phyloP scores from a whole-genome alignment of 1,140 invertebrate genomes.

The Drosophila mauritiana region DNA sequence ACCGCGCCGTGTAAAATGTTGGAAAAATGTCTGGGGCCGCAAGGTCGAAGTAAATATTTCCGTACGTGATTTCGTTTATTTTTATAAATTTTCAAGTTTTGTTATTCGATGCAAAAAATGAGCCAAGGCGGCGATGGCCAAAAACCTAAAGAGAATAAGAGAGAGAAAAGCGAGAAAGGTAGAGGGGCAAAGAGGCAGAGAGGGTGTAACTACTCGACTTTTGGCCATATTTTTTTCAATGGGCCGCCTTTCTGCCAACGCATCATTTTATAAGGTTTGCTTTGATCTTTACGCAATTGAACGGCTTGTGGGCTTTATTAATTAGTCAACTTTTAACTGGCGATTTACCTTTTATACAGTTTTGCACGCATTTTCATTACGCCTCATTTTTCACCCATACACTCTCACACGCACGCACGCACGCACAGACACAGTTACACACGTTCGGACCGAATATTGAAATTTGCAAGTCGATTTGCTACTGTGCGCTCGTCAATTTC shows the following conservation, averaged over 20 bases:
- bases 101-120: conserved; percentile 45
- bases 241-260: conserved; percentile 61
- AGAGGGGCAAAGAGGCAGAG: conserved; percentile 13
- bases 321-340: conserved; percentile 16
- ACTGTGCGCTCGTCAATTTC: conserved; percentile 33
- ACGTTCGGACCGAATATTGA: conserved; percentile 48
- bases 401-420: conserved; percentile 47
- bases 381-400: conserved; percentile 78
- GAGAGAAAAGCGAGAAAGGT: background rate
- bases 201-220: conserved; percentile 48
- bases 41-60: conserved; percentile 45
- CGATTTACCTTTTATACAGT: conserved; percentile 66
- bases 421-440: conserved; percentile 70
- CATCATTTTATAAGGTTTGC: conserved; percentile 34
- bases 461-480: conserved; percentile 51
- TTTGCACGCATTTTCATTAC: conserved; percentile 77
- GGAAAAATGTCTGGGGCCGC: conserved; percentile 11
- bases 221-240: conserved; percentile 56
- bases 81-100: conserved; percentile 50
- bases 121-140: conserved; percentile 22
- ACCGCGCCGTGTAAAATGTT: conserved; percentile 17
- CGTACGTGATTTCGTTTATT: conserved; percentile 50
- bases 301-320: conserved; percentile 7
- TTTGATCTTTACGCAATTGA: conserved; percentile 10
- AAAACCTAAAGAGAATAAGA: conserved; percentile 1